Evolutionary conservation across 2,888 invertebrate species (phyloP).

Genomic region (Leptinotarsa juncta): DNA sequence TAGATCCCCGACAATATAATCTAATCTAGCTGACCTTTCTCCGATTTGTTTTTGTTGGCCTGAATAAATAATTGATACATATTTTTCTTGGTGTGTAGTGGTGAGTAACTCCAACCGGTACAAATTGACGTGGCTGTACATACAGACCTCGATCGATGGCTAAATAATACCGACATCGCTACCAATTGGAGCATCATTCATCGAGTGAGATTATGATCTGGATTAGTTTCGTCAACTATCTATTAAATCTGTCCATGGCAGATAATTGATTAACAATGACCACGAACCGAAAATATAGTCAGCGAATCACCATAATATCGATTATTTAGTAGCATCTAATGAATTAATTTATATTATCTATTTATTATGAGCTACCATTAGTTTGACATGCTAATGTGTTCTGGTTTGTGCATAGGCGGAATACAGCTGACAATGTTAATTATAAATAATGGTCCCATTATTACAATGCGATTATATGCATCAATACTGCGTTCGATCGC

Average conservation of each 20-base stretch:
- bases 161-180: constrained; percentile 10
- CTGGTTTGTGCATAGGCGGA: constrained; percentile 34
- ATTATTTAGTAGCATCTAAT: constrained; percentile 31
- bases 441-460: constrained; percentile 41
- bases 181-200: constrained; percentile 20
- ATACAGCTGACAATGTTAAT: constrained; percentile 39
- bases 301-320: constrained; percentile 35
- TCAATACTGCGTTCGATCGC: constrained; percentile 25
- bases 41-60: too few relatives aligned
- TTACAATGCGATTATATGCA: constrained; percentile 34
- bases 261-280: constrained; percentile 19
- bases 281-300: constrained; percentile 28
- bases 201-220: constrained; percentile 26
- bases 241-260: constrained; percentile 22
- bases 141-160: background rate
- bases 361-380: constrained; percentile 32
- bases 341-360: constrained; percentile 43
- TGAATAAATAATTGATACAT: too few relatives aligned
- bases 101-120: too few relatives aligned
- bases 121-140: too few relatives aligned
- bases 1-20: too few relatives aligned
- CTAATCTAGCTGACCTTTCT: too few relatives aligned
- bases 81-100: too few relatives aligned
- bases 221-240: constrained; percentile 26
- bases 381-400: constrained; percentile 41